A percentile compares a stretch with the other conserved stretches of the same genome.
These are phyloP conservation scores for Cyrtonyx montezumae DNA, from an alignment of 2,113 vertebrate species.

Conservation along the genomic window DNA sequence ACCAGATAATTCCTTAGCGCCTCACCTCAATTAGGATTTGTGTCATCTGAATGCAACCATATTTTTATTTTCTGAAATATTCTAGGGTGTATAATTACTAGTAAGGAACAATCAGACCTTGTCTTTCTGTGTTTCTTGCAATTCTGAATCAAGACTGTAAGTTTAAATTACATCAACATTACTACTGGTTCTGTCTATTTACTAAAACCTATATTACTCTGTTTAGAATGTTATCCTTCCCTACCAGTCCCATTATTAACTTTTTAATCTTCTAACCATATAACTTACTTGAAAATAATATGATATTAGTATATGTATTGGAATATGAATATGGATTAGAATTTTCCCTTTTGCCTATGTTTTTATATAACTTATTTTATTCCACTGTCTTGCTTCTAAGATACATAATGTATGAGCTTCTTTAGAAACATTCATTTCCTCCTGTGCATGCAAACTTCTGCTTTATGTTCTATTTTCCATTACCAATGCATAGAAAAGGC, in stretches of 20 bases:
- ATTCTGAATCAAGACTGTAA: not conserved
- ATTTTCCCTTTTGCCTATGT: not conserved
- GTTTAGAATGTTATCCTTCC: not conserved
- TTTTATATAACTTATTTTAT: not conserved
- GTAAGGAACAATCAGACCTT: not conserved
- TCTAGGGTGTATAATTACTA: not conserved
- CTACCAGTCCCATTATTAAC: not conserved
- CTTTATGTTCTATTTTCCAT: slow-evolving; percentile 19
- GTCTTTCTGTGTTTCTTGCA: not conserved
- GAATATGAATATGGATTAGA: not conserved
- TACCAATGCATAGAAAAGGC: not conserved
- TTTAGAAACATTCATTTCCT: slow-evolving; percentile 4
- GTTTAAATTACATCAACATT: not conserved
- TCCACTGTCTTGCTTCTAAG: not conserved
- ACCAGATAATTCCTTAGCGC: not conserved
- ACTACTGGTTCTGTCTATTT: not conserved
- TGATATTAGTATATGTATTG: not conserved
- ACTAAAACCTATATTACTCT: not conserved
- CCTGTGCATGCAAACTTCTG: not conserved
- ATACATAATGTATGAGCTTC: not conserved
- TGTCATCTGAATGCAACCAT: not conserved
- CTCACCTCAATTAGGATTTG: not conserved
- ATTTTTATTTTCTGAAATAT: not conserved
- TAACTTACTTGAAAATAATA: not conserved
- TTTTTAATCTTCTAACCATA: not conserved